phyloP scores from a whole-genome alignment of 2,888 invertebrate genomes.

The Ochropleura leucogaster region DNA sequence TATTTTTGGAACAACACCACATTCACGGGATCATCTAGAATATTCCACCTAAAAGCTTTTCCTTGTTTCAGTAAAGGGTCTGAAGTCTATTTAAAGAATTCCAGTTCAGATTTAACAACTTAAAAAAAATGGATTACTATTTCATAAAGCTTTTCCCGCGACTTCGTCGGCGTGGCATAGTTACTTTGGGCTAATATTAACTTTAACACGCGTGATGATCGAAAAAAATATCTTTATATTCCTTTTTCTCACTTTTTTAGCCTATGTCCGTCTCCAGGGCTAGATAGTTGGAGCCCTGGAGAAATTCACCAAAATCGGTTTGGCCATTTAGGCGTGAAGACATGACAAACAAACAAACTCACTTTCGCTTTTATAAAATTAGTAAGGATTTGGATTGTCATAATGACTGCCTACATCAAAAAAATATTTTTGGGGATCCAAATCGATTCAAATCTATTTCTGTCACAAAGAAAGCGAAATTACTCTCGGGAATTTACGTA shows the following conservation, averaged over 20 bases:
- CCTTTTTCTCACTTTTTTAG: no score
- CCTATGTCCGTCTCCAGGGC: no score
- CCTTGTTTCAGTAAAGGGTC: background rate
- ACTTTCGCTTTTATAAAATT: no score
- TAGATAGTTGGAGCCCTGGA: no score
- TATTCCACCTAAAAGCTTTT: background rate
- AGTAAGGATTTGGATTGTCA: background rate
- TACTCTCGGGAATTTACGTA: background rate
- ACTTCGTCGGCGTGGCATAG: no score
- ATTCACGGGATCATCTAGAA: background rate
- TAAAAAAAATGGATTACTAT: background rate
- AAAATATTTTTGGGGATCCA: conserved; percentile 20
- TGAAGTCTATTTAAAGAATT: background rate
- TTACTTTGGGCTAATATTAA: no score
- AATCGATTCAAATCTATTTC: conserved; percentile 26
- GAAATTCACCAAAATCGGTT: no score
- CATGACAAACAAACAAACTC: no score
- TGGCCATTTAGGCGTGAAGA: no score
- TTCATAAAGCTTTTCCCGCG: background rate
- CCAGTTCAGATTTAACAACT: background rate
- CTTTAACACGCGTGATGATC: no score
- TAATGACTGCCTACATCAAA: conserved; percentile 10
- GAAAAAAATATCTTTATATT: no score
- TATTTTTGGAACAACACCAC: background rate
- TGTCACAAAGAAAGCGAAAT: conserved; percentile 35